phyloP scores from a whole-genome alignment of 2,797 vertebrate genomes.

The Tinamus major region DNA sequence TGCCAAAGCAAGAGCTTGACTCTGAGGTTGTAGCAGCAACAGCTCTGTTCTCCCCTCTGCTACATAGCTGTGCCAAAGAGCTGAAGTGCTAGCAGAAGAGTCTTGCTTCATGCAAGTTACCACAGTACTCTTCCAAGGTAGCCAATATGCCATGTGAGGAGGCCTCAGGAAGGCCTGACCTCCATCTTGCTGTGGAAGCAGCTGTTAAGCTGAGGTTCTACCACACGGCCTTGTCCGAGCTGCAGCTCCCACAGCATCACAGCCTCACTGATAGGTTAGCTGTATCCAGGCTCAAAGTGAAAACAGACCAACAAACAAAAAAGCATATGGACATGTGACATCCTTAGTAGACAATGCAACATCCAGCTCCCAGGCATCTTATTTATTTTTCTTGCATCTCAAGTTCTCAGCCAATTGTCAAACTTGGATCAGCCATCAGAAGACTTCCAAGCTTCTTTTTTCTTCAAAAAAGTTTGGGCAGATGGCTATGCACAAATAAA shows the following conservation, averaged over 20 bases:
- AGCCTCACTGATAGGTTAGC: not conserved
- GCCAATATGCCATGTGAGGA: not conserved
- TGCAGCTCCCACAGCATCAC: not conserved
- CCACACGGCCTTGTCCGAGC: not conserved
- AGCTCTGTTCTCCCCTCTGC: not conserved
- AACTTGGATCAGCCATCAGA: constrained; percentile 81
- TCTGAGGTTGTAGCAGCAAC: not conserved
- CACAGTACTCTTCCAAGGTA: not conserved
- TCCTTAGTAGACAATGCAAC: not conserved
- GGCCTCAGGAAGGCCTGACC: not conserved
- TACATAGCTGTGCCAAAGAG: not conserved
- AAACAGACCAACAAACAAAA: fast-evolving
- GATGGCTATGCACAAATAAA: constrained; percentile 72
- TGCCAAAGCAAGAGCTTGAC: not conserved
- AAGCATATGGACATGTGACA: not conserved
- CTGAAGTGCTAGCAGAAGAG: not conserved
- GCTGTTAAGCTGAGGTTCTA: not conserved
- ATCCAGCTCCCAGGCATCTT: not conserved
- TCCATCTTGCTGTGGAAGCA: not conserved
- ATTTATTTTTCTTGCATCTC: constrained; percentile 82
- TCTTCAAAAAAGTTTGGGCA: constrained; percentile 85
- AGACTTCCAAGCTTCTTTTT: constrained; percentile 81
- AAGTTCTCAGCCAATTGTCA: constrained; percentile 82
- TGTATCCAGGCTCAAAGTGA: not conserved
- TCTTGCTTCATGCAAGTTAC: not conserved